Base-by-base conservation (phyloP, 2,888 invertebrate genomes). In the Oscheius sp. region DNA sequence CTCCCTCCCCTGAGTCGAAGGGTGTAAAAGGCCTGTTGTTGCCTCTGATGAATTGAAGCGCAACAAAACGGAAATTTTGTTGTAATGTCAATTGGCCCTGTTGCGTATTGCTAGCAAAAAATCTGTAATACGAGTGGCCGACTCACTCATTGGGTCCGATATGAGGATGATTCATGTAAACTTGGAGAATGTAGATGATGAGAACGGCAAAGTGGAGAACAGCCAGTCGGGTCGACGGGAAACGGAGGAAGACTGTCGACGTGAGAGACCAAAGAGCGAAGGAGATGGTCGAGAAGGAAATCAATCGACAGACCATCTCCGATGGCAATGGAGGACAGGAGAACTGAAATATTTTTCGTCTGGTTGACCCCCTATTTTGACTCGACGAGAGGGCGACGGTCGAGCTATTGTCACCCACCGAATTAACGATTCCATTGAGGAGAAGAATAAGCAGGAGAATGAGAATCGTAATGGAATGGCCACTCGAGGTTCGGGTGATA, bases 401-500 rank as follows among this genome's bases (percentile, higher is more conserved):
- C 21, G 53, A 53, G 59, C 35, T 35, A 35, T 35, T 35, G 35
- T 35, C 5, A 53, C 76, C 71, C 74, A 86, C 86, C 58, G 85
- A 84, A 55, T 87, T 87, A 5, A 87, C 86, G n/a, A 87, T 80
- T 23, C 87, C 87, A 64, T 87, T 88, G 13, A 85, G 75, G 71
- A 85, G 85, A 5, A 87, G 76, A 23, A 87, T 77, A 0, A 82
- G 79, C 18, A 88, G 76, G 53, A 87, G 82, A 23, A 87, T 76
- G 13, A 87, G 76, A 18, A 87, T 84, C 13, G 86, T 80, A 68
- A 87, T 78, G 7, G 86, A 81, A 69, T 88, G 86, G 7, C 87
- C 87, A n/a, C 82, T 73, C 2, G 84, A 82, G 7, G 87, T 87
- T 21, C 85, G 75, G 1, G 87, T 87, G 43, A 87, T 84, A 71